Percentiles rank a stretch among this genome's conserved stretches.
Evolutionary conservation across 2,797 vertebrate species (phyloP).

Genomic region (Peromyscus nudipes): DNA sequence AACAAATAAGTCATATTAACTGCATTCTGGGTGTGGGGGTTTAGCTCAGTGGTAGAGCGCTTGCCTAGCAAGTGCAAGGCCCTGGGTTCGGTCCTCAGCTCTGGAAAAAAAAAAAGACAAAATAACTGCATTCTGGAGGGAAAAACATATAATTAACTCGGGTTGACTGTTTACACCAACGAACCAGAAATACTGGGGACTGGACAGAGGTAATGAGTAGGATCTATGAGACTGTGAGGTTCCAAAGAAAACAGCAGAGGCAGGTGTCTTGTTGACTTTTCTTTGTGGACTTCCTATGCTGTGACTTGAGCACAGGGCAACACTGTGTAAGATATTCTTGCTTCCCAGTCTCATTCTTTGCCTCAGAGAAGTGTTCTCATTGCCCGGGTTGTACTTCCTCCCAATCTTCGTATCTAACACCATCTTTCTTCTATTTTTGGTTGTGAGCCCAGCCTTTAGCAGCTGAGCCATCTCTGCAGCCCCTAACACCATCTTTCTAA

Average conservation of each 20-base stretch:
- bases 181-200: not conserved
- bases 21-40: not conserved
- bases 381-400: not conserved
- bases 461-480: too few species aligned
- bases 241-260: not conserved
- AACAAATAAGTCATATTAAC: not conserved
- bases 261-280: not conserved
- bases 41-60: too few species aligned
- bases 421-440: too few species aligned
- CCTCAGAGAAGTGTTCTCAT: not conserved
- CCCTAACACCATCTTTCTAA: not conserved
- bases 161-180: not conserved
- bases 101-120: too few species aligned
- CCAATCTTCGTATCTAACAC: not conserved
- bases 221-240: not conserved
- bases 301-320: not conserved
- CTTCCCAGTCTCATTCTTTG: not conserved
- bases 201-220: not conserved
- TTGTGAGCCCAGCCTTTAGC: too few species aligned
- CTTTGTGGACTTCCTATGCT: not conserved
- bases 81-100: too few species aligned
- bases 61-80: too few species aligned
- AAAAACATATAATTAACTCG: not conserved
- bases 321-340: not conserved
- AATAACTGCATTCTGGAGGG: not conserved